A percentile compares a stretch with the other conserved stretches of the same genome.
Evolutionary conservation across 92 coral and sea anemone genomes (phyloP).

Genomic region (Nematostella vectensis): DNA sequence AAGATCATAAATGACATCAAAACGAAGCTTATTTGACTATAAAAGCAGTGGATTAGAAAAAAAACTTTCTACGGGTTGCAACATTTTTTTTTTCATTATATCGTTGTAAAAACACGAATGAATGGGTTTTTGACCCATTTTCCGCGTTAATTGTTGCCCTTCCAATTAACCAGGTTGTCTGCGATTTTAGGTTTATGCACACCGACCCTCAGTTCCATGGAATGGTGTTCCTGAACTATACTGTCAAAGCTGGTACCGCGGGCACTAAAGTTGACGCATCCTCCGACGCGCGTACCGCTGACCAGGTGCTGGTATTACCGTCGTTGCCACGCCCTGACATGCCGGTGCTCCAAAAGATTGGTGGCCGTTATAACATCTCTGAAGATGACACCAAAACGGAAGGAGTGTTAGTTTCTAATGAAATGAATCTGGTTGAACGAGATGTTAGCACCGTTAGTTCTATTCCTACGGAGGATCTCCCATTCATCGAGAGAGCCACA

Average conservation of each 20-base stretch:
- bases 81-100: too few species aligned
- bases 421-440: neutral
- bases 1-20: too few species aligned
- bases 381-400: slow-evolving; percentile 5
- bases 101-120: too few species aligned
- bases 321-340: neutral
- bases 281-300: slow-evolving; percentile 8
- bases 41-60: too few species aligned
- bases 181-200: slow-evolving; percentile 13
- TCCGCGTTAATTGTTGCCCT: too few species aligned
- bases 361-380: neutral
- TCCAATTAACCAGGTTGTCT: too few species aligned
- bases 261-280: slow-evolving; percentile 29
- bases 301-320: slow-evolving; percentile 10
- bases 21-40: too few species aligned
- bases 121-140: too few species aligned
- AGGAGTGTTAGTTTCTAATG: neutral
- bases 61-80: too few species aligned
- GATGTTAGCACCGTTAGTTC: slow-evolving; percentile 3
- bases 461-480: neutral
- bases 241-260: slow-evolving; percentile 10
- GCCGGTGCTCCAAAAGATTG: slow-evolving; percentile 1
- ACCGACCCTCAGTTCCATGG: slow-evolving; percentile 16
- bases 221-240: slow-evolving; percentile 23
- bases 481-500: neutral